Percentiles rank a stretch among this genome's conserved stretches.
Evolutionary conservation across 2,797 vertebrate genomes (phyloP).

Genomic region (Balearica regulorum): DNA sequence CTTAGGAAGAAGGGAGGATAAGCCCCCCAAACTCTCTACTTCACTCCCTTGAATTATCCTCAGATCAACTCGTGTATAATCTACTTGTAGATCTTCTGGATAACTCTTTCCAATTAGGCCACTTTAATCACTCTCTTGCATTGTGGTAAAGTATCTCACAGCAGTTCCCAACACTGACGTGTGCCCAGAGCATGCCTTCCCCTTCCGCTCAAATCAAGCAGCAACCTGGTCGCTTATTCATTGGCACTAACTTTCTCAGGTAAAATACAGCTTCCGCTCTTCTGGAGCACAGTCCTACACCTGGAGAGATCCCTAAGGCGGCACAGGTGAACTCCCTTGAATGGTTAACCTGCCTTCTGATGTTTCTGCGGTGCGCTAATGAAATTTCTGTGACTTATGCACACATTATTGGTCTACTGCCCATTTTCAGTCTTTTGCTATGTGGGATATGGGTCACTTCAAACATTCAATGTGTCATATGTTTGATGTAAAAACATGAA

Average conservation of each 20-base stretch:
- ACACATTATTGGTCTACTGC: background rate
- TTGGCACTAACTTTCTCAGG: background rate
- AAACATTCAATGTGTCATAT: background rate
- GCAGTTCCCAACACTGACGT: background rate
- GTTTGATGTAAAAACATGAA: background rate
- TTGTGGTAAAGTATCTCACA: background rate
- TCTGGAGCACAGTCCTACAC: background rate
- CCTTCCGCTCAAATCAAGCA: background rate
- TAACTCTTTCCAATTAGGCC: background rate
- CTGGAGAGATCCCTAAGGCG: background rate
- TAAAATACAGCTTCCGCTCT: background rate
- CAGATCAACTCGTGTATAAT: background rate
- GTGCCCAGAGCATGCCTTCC: background rate
- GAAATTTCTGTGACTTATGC: background rate
- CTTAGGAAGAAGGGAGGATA: background rate
- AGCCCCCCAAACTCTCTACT: background rate
- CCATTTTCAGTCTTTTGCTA: background rate
- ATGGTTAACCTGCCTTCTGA: background rate
- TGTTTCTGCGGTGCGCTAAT: background rate
- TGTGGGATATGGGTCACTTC: background rate
- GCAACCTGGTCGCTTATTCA: background rate
- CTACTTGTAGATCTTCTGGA: background rate
- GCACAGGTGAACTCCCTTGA: background rate
- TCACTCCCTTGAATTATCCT: background rate
- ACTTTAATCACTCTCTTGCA: background rate